Conservation (phyloP, 1,140 invertebrate species). For the Anagrus nilaparvatae region DNA sequence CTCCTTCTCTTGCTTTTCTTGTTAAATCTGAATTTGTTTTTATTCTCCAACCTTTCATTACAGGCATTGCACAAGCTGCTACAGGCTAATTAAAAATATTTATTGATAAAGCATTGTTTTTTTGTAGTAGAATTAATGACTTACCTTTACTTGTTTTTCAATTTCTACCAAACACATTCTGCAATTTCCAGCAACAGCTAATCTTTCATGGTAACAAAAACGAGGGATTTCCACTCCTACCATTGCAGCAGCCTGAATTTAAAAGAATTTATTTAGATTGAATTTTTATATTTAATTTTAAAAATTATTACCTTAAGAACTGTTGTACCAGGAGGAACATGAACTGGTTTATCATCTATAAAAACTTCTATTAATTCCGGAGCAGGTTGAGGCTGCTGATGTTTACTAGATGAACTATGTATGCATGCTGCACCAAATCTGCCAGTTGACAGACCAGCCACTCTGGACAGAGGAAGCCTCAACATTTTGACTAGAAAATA, state of each 20-base stretch:
- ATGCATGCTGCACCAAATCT: conserved; percentile 23
- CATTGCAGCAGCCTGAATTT: conserved; percentile 79
- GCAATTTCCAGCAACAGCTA: conserved; percentile 97
- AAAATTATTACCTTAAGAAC: conserved; percentile 75
- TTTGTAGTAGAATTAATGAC: neutral
- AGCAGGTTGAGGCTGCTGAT: conserved; percentile 27
- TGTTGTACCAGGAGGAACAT: conserved; percentile 92
- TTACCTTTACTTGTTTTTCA: conserved; percentile 81
- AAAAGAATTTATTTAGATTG: conserved; percentile 7
- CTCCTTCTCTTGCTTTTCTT: conserved; percentile 88
- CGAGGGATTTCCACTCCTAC: conserved; percentile 96
- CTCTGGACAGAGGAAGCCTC: conserved; percentile 45
- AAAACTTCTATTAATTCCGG: conserved; percentile 91
- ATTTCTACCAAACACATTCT: conserved; percentile 99
- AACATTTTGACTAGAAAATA: too few relatives aligned
- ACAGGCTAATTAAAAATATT: conserved; percentile 78
- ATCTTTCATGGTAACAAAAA: conserved; percentile 98
- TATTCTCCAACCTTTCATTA: conserved; percentile 96
- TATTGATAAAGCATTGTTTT: conserved; percentile 1
- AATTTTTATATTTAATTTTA: conserved; percentile 5
- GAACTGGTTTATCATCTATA: conserved; percentile 92
- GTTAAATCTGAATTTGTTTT: conserved; percentile 97
- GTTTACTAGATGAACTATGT: conserved; percentile 25
- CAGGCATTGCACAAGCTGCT: conserved; percentile 99
- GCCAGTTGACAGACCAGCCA: conserved; percentile 26